Evolutionary conservation across 2,113 vertebrate genomes (phyloP).

Genomic region (Dasypus novemcinctus): DNA sequence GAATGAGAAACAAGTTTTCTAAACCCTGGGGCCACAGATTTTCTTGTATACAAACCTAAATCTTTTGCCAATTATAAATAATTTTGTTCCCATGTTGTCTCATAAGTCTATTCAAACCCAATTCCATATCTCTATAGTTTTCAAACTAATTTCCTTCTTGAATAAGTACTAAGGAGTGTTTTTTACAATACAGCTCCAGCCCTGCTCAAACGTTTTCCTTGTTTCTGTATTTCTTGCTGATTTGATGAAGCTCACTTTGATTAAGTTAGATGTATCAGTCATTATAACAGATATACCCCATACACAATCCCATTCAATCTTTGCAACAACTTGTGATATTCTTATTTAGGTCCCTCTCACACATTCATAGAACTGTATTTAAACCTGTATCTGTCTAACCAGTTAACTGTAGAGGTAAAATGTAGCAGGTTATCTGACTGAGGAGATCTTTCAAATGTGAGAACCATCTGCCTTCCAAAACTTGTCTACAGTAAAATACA

Average conservation of each 20-base stretch:
- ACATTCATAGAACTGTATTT: neutral
- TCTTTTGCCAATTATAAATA: neutral
- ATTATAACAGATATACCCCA: neutral
- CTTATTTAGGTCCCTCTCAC: neutral
- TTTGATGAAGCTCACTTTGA: neutral
- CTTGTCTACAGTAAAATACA: neutral
- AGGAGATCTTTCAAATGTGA: neutral
- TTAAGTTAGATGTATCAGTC: neutral
- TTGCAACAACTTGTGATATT: neutral
- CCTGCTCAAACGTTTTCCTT: neutral
- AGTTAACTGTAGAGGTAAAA: neutral
- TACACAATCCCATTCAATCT: neutral
- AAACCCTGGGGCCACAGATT: neutral
- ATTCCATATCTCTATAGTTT: neutral
- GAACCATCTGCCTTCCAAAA: neutral
- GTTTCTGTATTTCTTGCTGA: neutral
- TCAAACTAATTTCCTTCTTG: neutral
- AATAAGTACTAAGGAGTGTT: neutral
- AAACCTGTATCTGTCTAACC: neutral
- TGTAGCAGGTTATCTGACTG: neutral
- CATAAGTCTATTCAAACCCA: neutral
- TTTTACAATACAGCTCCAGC: neutral
- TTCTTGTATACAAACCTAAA: neutral
- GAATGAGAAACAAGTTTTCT: neutral
- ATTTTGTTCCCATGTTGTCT: neutral